Evolutionary conservation across 2,888 invertebrate species (phyloP).

Genomic region (Hirtodrosophila histrioides): DNA sequence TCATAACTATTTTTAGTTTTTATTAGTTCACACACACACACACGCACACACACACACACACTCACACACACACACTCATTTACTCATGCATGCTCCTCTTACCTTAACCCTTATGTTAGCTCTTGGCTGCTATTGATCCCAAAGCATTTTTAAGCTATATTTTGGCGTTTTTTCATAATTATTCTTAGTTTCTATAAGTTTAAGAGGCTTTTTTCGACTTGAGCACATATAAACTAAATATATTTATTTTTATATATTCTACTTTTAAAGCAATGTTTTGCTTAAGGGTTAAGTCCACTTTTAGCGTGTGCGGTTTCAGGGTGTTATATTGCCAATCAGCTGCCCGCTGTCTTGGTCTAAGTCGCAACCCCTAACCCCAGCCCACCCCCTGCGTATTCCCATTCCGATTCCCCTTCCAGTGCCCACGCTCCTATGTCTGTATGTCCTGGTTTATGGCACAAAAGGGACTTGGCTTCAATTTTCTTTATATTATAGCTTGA

Average conservation of each 20-base stretch:
- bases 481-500: conserved; percentile 83
- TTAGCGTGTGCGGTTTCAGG: conserved; percentile 11
- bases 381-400: conserved; percentile 13
- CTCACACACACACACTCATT: not conserved
- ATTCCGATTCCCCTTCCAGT: conserved; percentile 5
- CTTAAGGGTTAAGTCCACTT: conserved; percentile 33
- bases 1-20: not conserved
- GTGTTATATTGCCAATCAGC: conserved; percentile 71
- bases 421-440: conserved; percentile 2
- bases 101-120: not conserved
- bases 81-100: not conserved
- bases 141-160: too few relatives aligned
- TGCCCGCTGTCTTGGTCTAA: conserved; percentile 19
- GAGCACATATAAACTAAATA: too few relatives aligned
- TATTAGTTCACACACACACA: too few relatives aligned
- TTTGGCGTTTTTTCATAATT: not conserved
- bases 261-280: too few relatives aligned
- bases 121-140: not conserved
- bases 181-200: not conserved
- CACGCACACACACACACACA: not conserved
- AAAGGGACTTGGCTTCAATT: conserved; percentile 82
- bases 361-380: not conserved
- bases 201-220: too few relatives aligned
- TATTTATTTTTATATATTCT: too few relatives aligned
- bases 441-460: conserved; percentile 78